Conservation (phyloP, 92 coral and sea anemone species). For the Pocillopora grandis region DNA sequence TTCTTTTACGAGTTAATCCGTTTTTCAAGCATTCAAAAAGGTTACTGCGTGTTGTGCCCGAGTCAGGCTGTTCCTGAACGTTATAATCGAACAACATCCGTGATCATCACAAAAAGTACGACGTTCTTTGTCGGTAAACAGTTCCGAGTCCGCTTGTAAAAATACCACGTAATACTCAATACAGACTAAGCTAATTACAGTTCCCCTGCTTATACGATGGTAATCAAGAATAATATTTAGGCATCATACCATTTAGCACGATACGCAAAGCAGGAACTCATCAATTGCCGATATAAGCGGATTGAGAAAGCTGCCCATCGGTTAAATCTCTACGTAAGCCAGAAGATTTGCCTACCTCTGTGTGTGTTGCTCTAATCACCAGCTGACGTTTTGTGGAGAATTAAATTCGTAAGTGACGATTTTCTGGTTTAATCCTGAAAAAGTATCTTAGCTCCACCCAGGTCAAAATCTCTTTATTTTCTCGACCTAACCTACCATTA, state of each 20-base stretch:
- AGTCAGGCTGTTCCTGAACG: background rate
- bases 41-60: no score
- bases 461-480: background rate
- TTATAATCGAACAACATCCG: background rate
- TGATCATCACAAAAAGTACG: conserved; percentile 4
- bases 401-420: background rate
- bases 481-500: background rate
- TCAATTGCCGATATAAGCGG: conserved; percentile 13
- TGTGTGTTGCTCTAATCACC: background rate
- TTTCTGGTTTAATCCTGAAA: background rate
- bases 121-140: background rate
- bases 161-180: conserved; percentile 1
- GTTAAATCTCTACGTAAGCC: background rate
- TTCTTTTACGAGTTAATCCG: background rate
- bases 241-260: background rate
- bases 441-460: background rate
- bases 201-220: background rate
- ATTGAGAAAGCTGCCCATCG: conserved; percentile 13
- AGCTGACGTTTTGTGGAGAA: background rate
- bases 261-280: conserved; percentile 1
- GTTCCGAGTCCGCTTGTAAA: background rate
- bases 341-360: background rate
- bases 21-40: no score
- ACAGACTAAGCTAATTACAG: conserved; percentile 21
- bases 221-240: background rate